Base-by-base conservation (phyloP, 2,888 invertebrate genomes). In the Agrenia bidenticulata region DNA sequence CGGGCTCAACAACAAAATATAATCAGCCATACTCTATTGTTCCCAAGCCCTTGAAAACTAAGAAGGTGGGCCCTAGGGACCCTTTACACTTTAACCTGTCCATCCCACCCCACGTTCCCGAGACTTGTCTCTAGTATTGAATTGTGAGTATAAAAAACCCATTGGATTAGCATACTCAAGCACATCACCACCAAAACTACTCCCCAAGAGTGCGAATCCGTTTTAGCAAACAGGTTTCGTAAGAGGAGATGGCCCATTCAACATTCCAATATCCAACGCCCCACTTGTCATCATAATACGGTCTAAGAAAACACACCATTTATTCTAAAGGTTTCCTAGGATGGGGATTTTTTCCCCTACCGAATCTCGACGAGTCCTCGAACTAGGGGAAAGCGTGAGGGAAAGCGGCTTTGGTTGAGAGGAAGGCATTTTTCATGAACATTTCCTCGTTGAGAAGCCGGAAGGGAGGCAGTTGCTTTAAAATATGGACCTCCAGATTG, bases 391-490 rank as follows among this genome's bases (percentile, higher is more conserved):
- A 45, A 45, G 32, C 15, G 15, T 4, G 19, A 45, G 45, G 4
- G 19, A 45, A 45, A 45, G 45, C 15, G n/a, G n/a, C 53, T 24
- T 51, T 51, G 53, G 45, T 45, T 17, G 15, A 45, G 45, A 45
- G 65, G 65, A 65, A 65, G 61, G 56, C 65, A 65, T 65, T 65
- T 53, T 56, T 65, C 61, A 65, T 50, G 13, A 5, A 7, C 45
- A 39, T 23, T 56, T 51, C 55, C 37, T 58, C 26, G 23, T 11
- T 37, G 23, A 50, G 24, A 21, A 61, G 64, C 64, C 65, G 65
- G 65, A 65, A 61, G 65, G 51, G 26, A 51, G 9, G 57, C 55
- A 65, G 61, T 65, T 65, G 55, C 61, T 65, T 65, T 65, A 65
- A 65, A 61, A 65, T 65, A 65, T 61, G 65, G 61, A 61, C 26